Evolutionary conservation across 2,113 vertebrate species (phyloP).

Genomic region (Catharus minimus): DNA sequence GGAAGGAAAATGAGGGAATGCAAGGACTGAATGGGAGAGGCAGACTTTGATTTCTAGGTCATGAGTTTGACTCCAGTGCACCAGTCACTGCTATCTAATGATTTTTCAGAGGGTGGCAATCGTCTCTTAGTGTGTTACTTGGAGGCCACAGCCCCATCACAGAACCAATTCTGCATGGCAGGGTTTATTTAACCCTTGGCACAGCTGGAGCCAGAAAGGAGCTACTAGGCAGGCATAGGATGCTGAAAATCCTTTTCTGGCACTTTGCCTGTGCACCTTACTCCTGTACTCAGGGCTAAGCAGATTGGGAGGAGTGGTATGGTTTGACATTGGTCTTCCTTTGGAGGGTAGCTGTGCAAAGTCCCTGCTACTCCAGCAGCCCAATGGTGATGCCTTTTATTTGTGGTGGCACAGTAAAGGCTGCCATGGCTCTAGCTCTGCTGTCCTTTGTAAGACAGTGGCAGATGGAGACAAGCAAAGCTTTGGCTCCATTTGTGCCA

Average conservation of each 20-base stretch:
- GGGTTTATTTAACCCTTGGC: background rate
- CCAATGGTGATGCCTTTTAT: background rate
- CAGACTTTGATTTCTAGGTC: constrained; percentile 2
- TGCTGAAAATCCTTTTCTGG: background rate
- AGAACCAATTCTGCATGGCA: background rate
- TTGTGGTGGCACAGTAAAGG: background rate
- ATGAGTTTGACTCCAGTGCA: background rate
- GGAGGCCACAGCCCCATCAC: background rate
- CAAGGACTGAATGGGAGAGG: background rate
- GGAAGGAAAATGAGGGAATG: constrained; percentile 27
- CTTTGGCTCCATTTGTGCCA: background rate
- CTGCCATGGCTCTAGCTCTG: background rate
- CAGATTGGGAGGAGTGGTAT: background rate
- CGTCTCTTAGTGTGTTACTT: background rate
- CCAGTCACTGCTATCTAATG: background rate
- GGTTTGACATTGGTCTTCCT: background rate
- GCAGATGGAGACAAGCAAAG: background rate
- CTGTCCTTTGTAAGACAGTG: background rate
- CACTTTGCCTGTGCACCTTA: accelerated
- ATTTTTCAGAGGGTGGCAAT: background rate
- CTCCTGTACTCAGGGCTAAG: background rate
- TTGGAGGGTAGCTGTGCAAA: background rate
- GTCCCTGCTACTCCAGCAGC: background rate
- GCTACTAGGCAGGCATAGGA: background rate
- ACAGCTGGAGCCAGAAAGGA: background rate